Conservation (phyloP, 2,888 invertebrate species). For the Tiliacea citrago region DNA sequence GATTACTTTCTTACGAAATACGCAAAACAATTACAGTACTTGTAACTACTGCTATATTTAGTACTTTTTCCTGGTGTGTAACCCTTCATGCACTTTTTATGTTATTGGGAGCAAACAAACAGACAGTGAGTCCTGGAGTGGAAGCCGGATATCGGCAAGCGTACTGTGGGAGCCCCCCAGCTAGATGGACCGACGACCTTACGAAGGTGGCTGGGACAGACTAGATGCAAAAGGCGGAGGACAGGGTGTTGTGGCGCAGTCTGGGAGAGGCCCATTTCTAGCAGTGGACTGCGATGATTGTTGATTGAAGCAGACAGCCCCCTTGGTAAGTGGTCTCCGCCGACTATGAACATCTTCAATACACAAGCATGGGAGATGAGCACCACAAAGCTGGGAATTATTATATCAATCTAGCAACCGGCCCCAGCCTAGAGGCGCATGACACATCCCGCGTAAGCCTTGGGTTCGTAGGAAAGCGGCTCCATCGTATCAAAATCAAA, state of each 20-base stretch:
- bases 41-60: background rate
- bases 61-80: background rate
- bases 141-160: background rate
- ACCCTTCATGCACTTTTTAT: background rate
- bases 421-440: too few relatives aligned
- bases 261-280: background rate
- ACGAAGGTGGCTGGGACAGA: too few relatives aligned
- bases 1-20: conserved; percentile 45
- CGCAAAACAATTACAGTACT: conserved; percentile 1
- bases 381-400: background rate
- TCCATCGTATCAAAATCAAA: too few relatives aligned
- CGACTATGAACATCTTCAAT: background rate
- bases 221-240: background rate
- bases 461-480: too few relatives aligned
- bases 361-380: background rate
- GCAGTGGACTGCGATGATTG: background rate
- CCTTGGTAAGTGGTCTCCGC: too few relatives aligned
- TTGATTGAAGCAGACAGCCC: background rate
- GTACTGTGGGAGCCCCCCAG: background rate
- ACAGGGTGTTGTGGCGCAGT: too few relatives aligned
- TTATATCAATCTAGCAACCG: background rate
- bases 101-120: background rate
- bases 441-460: too few relatives aligned
- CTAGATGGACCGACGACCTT: background rate
- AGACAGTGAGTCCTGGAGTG: background rate